Base-by-base conservation (phyloP, 2,113 vertebrate genomes). In the Gopherus evgoodei region DNA sequence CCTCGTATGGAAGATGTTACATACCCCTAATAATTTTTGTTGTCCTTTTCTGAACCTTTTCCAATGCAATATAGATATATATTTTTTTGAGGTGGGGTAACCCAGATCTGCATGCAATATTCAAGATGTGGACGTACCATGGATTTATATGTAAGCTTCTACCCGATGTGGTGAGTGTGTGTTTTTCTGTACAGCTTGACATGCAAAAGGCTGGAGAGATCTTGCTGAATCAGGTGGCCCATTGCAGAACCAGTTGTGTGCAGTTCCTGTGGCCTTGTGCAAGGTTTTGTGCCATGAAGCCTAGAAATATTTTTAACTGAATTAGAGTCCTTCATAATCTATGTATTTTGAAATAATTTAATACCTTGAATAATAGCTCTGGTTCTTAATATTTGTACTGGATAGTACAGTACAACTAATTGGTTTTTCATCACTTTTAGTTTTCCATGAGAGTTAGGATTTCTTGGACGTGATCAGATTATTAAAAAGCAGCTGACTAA, bases 401-500 rank as follows among this genome's bases (percentile, higher is more conserved):
- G 44, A 31, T 94, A 69, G 88, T 96, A 69, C 87, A 89, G 81
- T 93, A 94, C 95, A 95, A 87, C 38, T 82, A 94, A 54, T 65
- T 88, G 79, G 3, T 44, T 83, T 93, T 96, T 80, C 4, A 78
- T 91, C 3, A 90, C 79, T 87, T 92, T 0, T 81, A 49, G 87
- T 95, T 94, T 94, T 94, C 38, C 90, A 21, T 88, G 90, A 90
- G 93, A 97, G 10, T 86, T 88, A 52, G 12, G 44, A 85, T 82
- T 95, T 95, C n/a, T 95, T 95, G 84, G 91, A 94, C 62, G 29
- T 91, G 84, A 90, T 94, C 81, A 87, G 95, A 35, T 92, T 89
- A 91, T 79, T 96, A 91, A 95, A 94, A 94, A 89, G 6, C 82
- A 95, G 86, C 90, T 96, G 92, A 93, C 89, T 91, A 96, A 85